Evolutionary conservation across 2,888 invertebrate species (phyloP), one percentile per base, ranked within the genome.

Genomic region (Netelia inedita): DNA sequence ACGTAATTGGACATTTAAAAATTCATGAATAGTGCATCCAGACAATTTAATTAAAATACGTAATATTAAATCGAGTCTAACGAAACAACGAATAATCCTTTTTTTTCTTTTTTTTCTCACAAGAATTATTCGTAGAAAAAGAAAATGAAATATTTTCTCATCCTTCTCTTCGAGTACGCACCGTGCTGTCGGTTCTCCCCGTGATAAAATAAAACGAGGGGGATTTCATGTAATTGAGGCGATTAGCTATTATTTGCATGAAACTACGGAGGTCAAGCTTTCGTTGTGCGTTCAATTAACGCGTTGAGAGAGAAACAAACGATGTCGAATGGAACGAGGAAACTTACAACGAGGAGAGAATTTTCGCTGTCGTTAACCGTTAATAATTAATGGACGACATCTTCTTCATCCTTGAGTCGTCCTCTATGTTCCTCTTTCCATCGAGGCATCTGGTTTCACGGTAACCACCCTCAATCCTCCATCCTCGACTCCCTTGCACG

Each of bases 391-490:
- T 43, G 16, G 11, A 35, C 55, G 55, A 55, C 14, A 41, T 71
- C 53, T 9, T 55, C 2, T 68, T 66, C 41, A 57, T 66, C 41
- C 43, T 75, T 23, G 35, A 11, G 23, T 57, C 19, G 43, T 53
- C 63, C 50, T 75, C 1, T 9, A 10, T 21, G 21, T 55, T 14
- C 8, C 35, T 35, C 41, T n/a, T 9, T 28, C 19, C 53, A 75
- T 53, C 50, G 41, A 53, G 50, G 55, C 75, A 43, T 68, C 66
- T 28, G 23, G 35, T 75, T 75, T 55, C 65, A 23, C 41, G 63
- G 8, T 9, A 35, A 74, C 61, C 3, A 35, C 63, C 28, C 59
- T 10, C 16, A 23, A 14, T 23, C 46, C 3, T 41, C 63, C 28
- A 43, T 10, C 16, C 43, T n/a, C 16, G 16, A 28, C 35, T 6